Evolutionary conservation across 2,797 vertebrate genomes (phyloP).

Genomic region (Mus spretus): DNA sequence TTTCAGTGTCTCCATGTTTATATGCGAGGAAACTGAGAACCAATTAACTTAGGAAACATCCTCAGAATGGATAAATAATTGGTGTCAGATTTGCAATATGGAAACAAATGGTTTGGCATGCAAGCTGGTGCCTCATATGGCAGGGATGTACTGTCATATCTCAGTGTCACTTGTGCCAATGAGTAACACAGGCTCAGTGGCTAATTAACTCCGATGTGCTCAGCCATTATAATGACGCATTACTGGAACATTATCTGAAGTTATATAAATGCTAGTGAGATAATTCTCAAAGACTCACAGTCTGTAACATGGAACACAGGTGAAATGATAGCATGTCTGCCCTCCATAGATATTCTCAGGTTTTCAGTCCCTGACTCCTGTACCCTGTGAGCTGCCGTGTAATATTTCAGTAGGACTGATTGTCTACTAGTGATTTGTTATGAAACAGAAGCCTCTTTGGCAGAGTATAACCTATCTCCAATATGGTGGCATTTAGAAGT

Average conservation of each 20-base stretch:
- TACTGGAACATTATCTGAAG: neutral
- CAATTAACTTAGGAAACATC: neutral
- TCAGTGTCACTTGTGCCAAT: neutral
- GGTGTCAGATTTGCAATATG: neutral
- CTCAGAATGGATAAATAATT: neutral
- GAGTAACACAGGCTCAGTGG: neutral
- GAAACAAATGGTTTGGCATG: neutral
- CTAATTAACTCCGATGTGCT: neutral
- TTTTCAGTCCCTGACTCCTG: neutral
- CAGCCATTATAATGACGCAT: neutral
- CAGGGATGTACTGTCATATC: neutral
- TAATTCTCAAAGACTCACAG: neutral
- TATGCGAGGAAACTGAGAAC: neutral
- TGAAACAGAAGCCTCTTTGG: constrained; percentile 27
- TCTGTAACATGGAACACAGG: neutral
- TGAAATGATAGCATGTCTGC: neutral
- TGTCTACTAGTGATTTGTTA: neutral
- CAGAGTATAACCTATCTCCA: neutral
- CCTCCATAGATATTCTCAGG: neutral
- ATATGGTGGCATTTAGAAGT: neutral
- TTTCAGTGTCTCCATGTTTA: neutral
- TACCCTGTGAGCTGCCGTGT: neutral
- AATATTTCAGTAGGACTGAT: neutral
- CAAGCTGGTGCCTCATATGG: neutral
- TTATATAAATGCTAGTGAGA: neutral